Base-by-base conservation (phyloP, 2,888 invertebrate species). In the Drosophila gaucha region DNA sequence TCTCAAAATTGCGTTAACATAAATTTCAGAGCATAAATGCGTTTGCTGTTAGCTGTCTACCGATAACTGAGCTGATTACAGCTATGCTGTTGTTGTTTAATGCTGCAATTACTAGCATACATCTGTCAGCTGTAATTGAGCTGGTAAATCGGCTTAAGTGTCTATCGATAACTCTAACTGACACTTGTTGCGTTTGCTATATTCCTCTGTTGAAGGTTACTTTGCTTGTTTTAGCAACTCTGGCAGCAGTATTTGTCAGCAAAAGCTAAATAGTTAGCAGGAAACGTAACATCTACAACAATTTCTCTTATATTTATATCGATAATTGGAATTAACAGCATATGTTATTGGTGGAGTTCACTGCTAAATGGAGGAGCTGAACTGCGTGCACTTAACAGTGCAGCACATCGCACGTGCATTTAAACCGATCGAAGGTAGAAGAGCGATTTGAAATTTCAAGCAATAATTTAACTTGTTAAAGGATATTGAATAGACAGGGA, bases 401-500 rank as follows among this genome's bases (percentile, higher is more conserved):
- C 38, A 46, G 16, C 36, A 44, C 52, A 14, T 28, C 33, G 44
- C 65, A 66, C 66, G 69, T 74, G 74, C 51, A 16, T 68, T 72
- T 67, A 16, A 74, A 72, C 39, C 39, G 44, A 1, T n/a, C 2
- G 8, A 6, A 14, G 28, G n/a, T 18, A 6, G 8, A 16, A n/a
- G 9, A n/a, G 6, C n/a, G 20, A 12, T 47, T 38, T 30, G 10
- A 41, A 55, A 9, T 10, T 12, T 6, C 6, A 16, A 20, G 22
- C 22, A 3, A 4, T n/a, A 46, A 8, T 30, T 20, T 5, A 9
- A 20, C 5, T 30, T n/a, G 20, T 8, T 18, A 3, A n/a, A 30
- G 18, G 18, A 46, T 8, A 5, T 31, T 47, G 2, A 18, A 36
- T 36, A 6, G 8, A 18, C 8, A 36, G 8, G 8, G 16, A 3